Conservation (phyloP, 2,113 vertebrate species). For the Setophaga coronata region DNA sequence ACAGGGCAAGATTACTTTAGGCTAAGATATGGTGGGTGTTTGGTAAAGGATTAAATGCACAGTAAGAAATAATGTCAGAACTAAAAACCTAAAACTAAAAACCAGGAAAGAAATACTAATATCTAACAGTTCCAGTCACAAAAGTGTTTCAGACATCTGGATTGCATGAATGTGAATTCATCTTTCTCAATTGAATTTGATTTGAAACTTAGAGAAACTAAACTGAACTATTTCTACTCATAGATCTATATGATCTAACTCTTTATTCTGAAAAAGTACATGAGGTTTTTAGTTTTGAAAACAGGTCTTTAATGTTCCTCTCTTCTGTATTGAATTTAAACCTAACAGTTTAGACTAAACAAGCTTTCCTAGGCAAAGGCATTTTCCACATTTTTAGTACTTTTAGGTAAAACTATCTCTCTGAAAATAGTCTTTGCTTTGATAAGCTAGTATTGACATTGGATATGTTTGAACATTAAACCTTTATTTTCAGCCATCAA, state of each 20-base stretch:
- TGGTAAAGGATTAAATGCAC: neutral
- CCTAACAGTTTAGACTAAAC: neutral
- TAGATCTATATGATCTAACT: neutral
- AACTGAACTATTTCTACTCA: neutral
- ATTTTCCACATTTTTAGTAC: neutral
- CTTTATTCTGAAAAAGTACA: too few species aligned
- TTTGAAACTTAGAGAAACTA: neutral
- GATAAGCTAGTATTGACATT: neutral
- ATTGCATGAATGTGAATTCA: neutral
- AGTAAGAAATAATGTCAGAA: neutral
- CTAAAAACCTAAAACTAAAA: neutral
- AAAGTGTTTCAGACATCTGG: neutral
- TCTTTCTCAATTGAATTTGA: neutral
- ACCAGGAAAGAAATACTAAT: neutral
- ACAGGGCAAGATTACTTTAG: neutral
- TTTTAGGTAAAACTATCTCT: neutral
- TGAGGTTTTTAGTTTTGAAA: neutral
- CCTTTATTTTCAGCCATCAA: constrained; percentile 90
- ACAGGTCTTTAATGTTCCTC: neutral
- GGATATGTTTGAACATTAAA: constrained; percentile 16
- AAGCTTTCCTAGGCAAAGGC: neutral
- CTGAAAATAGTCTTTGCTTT: neutral
- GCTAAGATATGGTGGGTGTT: neutral
- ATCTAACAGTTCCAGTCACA: neutral
- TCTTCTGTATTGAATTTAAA: neutral